phyloP scores from a whole-genome alignment of 2,888 invertebrate species.

The Oeneis ivallda region DNA sequence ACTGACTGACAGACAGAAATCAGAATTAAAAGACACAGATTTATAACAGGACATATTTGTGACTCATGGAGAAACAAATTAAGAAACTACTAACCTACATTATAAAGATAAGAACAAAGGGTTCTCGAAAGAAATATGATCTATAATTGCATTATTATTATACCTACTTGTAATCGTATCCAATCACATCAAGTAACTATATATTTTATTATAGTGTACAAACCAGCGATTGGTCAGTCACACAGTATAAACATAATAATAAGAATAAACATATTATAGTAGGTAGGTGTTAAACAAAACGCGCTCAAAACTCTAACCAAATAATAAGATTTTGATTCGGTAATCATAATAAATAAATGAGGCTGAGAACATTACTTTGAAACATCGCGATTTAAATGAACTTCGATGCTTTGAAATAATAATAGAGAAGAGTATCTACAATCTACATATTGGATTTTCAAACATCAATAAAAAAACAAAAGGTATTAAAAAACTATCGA shows the following conservation, averaged over 20 bases:
- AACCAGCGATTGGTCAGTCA: conserved; percentile 12
- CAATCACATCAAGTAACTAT: conserved; percentile 14
- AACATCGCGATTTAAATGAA: no score
- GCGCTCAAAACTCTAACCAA: not conserved
- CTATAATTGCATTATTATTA: not conserved
- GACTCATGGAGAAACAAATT: not conserved
- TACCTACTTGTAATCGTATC: conserved; percentile 12
- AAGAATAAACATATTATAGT: not conserved
- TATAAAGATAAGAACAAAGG: conserved; percentile 2
- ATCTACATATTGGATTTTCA: no score
- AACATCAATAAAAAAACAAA: no score
- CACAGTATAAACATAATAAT: not conserved
- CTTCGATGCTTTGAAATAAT: no score
- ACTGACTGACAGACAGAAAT: no score
- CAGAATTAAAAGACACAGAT: no score
- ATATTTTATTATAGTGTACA: not conserved
- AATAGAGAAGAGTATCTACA: not conserved
- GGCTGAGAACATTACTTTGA: no score
- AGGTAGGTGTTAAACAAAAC: no score
- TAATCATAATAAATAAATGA: no score
- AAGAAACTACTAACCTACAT: not conserved
- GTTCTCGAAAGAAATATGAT: conserved; percentile 14
- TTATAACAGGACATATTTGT: no score
- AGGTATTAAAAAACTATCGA: no score
- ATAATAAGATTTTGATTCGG: no score